Evolutionary conservation across 2,888 invertebrate species (phyloP).

Genomic region (Megaustenia siamemsis): DNA sequence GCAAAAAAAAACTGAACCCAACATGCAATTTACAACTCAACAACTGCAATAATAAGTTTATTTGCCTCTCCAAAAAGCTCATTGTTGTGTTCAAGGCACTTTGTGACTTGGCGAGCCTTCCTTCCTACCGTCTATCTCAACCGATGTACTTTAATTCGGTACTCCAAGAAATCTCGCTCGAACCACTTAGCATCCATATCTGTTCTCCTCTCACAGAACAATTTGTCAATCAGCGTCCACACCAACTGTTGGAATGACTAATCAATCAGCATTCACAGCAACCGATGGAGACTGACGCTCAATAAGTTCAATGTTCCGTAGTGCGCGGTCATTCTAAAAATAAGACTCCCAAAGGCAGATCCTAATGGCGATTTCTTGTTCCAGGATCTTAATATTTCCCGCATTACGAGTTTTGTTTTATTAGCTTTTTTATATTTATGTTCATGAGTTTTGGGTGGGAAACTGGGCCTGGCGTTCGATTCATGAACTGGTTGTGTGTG

Average conservation of each 20-base stretch:
- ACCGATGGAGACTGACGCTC: background rate
- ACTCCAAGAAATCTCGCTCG: too few species aligned
- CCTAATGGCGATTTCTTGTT: constrained; percentile 19
- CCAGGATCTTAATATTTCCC: background rate
- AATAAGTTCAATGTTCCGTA: constrained; percentile 1
- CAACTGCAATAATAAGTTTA: too few species aligned
- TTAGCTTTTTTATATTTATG: background rate
- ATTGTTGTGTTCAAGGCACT: too few species aligned
- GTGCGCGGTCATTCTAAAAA: constrained; percentile 1
- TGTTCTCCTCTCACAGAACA: background rate
- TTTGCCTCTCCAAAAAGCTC: too few species aligned
- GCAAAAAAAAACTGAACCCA: too few species aligned
- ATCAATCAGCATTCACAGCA: background rate
- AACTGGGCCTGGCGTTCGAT: constrained; percentile 3
- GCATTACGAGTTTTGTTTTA: background rate
- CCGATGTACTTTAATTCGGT: too few species aligned
- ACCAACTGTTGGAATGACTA: background rate
- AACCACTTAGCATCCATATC: background rate
- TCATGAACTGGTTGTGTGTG: too few species aligned
- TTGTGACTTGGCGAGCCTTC: too few species aligned
- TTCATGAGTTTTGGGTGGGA: background rate
- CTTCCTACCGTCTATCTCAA: too few species aligned
- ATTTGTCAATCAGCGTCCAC: background rate
- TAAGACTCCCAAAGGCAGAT: background rate
- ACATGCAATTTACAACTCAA: too few species aligned